Percentiles rank a stretch among this genome's conserved stretches.
Conservation (phyloP, 2,888 invertebrate species). For the Subacronicta megacephala region DNA sequence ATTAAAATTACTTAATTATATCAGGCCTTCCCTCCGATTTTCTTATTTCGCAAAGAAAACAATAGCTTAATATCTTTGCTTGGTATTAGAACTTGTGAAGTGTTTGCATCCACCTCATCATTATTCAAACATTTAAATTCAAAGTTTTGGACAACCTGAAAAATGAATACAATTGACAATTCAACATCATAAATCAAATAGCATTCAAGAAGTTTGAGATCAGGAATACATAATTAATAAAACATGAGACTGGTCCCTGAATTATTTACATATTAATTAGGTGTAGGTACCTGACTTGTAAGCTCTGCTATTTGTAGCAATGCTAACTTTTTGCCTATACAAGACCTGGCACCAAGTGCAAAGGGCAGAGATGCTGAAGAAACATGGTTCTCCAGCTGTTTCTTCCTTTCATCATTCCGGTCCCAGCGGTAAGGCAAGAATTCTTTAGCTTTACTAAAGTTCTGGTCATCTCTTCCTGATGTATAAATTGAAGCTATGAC, state of each 20-base stretch:
- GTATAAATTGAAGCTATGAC: conserved; percentile 96
- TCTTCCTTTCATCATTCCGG: conserved; percentile 84
- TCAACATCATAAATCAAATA: not conserved
- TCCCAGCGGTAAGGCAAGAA: conserved; percentile 95
- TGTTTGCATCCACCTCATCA: conserved; percentile 83
- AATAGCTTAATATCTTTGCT: conserved; percentile 81
- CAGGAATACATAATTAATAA: conserved; percentile 11
- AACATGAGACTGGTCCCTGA: conserved; percentile 11
- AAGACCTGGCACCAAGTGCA: conserved; percentile 94
- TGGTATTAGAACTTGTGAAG: conserved; percentile 90
- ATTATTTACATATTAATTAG: conserved; percentile 11
- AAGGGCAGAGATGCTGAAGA: conserved; percentile 94
- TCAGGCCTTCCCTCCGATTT: not conserved
- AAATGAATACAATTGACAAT: conserved; percentile 8
- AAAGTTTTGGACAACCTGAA: conserved; percentile 88
- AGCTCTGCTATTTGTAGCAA: conserved; percentile 93
- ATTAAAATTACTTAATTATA: conserved; percentile 3
- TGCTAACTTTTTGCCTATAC: conserved; percentile 95
- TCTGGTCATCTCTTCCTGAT: conserved; percentile 92
- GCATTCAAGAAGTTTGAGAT: not conserved
- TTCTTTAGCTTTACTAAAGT: conserved; percentile 91
- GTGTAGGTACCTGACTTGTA: conserved; percentile 89
- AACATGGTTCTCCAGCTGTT: conserved; percentile 81
- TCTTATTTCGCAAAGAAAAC: conserved; percentile 59
- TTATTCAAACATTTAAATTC: conserved; percentile 84